Percentiles rank a stretch among this genome's conserved stretches.
phyloP scores from a whole-genome alignment of 2,888 invertebrate species.

The Danaus chrysippus region DNA sequence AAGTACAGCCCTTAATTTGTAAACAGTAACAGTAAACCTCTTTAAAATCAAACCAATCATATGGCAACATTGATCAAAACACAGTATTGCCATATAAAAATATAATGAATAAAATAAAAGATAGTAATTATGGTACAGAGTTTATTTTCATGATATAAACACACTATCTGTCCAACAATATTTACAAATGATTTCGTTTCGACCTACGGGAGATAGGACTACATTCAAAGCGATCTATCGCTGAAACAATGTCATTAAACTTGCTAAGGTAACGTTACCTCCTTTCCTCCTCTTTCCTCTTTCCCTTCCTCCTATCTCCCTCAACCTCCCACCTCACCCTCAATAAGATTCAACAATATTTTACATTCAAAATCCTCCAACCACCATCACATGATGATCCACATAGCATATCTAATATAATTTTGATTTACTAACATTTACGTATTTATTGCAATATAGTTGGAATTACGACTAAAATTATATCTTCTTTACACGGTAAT shows the following conservation, averaged over 20 bases:
- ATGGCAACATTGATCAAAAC: no score
- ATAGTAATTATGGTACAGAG: slow-evolving; percentile 62
- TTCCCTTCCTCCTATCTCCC: no score
- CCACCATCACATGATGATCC: slow-evolving; percentile 60
- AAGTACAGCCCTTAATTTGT: neutral
- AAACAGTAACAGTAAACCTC: neutral
- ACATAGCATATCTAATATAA: slow-evolving; percentile 28
- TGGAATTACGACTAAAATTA: slow-evolving; percentile 14
- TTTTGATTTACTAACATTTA: slow-evolving; percentile 26
- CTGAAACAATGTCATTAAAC: slow-evolving; percentile 11
- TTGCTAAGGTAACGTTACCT: no score
- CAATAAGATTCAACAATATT: slow-evolving; percentile 38
- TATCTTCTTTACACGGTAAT: slow-evolving; percentile 1
- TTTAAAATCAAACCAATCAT: no score
- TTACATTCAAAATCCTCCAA: slow-evolving; percentile 56
- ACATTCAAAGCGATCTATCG: slow-evolving; percentile 15
- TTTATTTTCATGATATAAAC: slow-evolving; percentile 73
- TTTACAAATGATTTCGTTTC: slow-evolving; percentile 57
- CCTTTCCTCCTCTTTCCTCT: no score
- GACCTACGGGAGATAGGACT: slow-evolving; percentile 25
- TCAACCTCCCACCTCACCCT: slow-evolving; percentile 42
- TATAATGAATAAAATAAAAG: slow-evolving; percentile 42
- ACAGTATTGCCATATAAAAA: no score
- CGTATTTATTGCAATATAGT: slow-evolving; percentile 30
- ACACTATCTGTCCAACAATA: slow-evolving; percentile 64